Percentiles rank a stretch among this genome's conserved stretches.
phyloP scores from a whole-genome alignment of 2,797 vertebrate species.

The Poecilia gillii region DNA sequence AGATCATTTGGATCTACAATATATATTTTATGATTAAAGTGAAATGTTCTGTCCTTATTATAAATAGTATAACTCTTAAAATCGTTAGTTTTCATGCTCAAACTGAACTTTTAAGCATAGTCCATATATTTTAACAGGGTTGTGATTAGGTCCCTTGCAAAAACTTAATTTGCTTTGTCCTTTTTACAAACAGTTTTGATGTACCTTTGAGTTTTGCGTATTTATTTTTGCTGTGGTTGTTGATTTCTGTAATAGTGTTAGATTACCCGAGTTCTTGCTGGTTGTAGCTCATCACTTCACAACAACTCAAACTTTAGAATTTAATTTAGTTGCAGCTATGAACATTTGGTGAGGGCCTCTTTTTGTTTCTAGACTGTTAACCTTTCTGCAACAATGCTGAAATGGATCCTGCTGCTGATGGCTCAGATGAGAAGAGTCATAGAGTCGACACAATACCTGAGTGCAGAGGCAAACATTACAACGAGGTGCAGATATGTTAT shows the following conservation, averaged over 20 bases:
- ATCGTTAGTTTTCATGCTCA: neutral
- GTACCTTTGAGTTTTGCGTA: neutral
- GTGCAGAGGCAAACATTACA: neutral
- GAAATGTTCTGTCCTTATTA: neutral
- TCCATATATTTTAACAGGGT: neutral
- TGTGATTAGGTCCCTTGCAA: neutral
- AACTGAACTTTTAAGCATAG: neutral
- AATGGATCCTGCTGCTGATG: constrained; percentile 5
- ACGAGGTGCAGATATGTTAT: neutral
- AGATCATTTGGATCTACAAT: neutral
- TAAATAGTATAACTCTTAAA: neutral
- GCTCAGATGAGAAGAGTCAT: neutral
- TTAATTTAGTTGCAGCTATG: neutral
- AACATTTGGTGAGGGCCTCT: constrained; percentile 8
- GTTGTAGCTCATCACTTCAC: neutral
- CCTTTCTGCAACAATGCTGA: constrained; percentile 9
- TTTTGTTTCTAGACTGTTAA: constrained; percentile 13
- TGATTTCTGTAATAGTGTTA: neutral
- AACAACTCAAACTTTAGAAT: neutral
- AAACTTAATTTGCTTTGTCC: neutral
- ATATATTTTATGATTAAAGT: neutral
- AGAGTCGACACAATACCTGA: neutral
- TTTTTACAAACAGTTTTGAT: neutral
- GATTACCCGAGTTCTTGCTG: neutral
- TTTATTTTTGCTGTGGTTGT: neutral